Evolutionary conservation across 1,140 invertebrate species (phyloP).

Genomic region (Danaus melanippus): DNA sequence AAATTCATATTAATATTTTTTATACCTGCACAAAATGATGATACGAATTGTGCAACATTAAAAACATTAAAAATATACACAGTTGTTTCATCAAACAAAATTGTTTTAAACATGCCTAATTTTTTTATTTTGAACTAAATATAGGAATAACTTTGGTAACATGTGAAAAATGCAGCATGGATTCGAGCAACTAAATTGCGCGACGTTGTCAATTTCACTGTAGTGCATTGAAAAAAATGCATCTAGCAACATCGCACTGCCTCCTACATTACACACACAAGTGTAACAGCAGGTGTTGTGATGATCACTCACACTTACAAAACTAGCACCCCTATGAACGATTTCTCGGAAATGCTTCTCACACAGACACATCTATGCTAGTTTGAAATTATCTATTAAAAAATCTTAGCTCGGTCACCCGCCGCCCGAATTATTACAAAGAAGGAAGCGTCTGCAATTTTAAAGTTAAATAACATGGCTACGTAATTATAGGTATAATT

Average conservation of each 20-base stretch:
- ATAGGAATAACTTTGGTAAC: too few species aligned
- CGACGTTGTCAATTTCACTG: slow-evolving; percentile 64
- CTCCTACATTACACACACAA: slow-evolving; percentile 34
- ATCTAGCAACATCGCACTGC: slow-evolving; percentile 55
- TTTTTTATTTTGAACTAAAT: too few species aligned
- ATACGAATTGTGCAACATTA: too few species aligned
- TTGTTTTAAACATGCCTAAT: too few species aligned
- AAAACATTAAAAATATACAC: too few species aligned
- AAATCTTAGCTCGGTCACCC: slow-evolving; percentile 31
- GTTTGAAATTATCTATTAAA: slow-evolving; percentile 34
- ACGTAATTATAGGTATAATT: too few species aligned
- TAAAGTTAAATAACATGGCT: too few species aligned
- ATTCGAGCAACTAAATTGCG: slow-evolving; percentile 28
- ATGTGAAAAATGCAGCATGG: too few species aligned
- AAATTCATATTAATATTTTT: too few species aligned
- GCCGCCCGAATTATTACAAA: slow-evolving; percentile 5
- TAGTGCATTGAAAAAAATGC: slow-evolving; percentile 47
- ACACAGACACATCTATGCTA: slow-evolving; percentile 17
- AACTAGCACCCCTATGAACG: slow-evolving; percentile 22
- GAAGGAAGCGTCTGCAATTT: too few species aligned
- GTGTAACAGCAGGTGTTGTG: slow-evolving; percentile 24
- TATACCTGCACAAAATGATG: too few species aligned
- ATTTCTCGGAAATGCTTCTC: slow-evolving; percentile 33
- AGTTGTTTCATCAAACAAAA: too few species aligned
- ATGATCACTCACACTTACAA: slow-evolving; percentile 22